Evolutionary conservation across 1,140 invertebrate genomes (phyloP).

Genomic region (Lithobius niger): DNA sequence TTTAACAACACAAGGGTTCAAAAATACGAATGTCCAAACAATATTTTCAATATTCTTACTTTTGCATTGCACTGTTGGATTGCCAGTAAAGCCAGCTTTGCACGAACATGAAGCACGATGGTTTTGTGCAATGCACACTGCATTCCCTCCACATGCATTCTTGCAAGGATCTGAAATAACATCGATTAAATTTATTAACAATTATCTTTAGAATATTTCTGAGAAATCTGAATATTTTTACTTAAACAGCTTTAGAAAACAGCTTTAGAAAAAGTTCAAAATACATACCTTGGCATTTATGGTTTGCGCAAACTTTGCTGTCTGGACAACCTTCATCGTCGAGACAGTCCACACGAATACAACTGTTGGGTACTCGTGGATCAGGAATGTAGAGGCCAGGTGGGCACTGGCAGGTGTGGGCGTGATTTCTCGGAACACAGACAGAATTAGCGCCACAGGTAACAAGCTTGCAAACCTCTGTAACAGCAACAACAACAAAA

Average conservation of each 20-base stretch:
- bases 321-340: slow-evolving; percentile 51
- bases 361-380: slow-evolving; percentile 48
- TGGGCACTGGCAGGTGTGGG: slow-evolving; percentile 73
- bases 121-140: slow-evolving; percentile 72
- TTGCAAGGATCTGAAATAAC: slow-evolving; percentile 52
- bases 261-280: background rate
- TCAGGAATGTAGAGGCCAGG: slow-evolving; percentile 66
- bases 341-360: slow-evolving; percentile 59
- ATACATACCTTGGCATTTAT: slow-evolving; percentile 17
- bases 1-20: no score
- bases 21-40: background rate
- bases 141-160: slow-evolving; percentile 67
- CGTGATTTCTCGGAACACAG: slow-evolving; percentile 74
- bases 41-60: slow-evolving; percentile 32
- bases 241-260: background rate
- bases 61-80: slow-evolving; percentile 67
- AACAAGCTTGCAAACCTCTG: slow-evolving; percentile 51
- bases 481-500: background rate
- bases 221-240: background rate
- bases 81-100: slow-evolving; percentile 62
- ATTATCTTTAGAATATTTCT: background rate
- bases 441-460: slow-evolving; percentile 70
- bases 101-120: slow-evolving; percentile 65
- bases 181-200: background rate
- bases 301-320: slow-evolving; percentile 38